Evolutionary conservation across 92 coral and sea anemone species (phyloP).

Genomic region (Zoanthus gigantus): DNA sequence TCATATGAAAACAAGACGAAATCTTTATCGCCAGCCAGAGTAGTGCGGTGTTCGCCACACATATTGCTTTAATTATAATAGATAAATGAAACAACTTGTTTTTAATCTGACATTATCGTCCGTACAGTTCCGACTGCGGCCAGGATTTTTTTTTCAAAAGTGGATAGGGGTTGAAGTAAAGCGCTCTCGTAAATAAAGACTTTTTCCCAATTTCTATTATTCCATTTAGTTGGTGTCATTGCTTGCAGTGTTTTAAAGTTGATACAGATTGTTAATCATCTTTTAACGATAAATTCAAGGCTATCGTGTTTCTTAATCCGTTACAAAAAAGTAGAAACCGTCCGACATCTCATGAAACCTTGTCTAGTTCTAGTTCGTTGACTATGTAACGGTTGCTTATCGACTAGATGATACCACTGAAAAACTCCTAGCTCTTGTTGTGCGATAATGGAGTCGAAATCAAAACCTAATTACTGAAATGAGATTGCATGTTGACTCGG

Average conservation of each 20-base stretch:
- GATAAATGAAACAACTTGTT: conserved; percentile 34
- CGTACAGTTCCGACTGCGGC: conserved; percentile 6
- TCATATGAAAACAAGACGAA: conserved; percentile 46
- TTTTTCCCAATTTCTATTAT: background rate
- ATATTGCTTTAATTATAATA: conserved; percentile 37
- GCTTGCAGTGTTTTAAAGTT: conserved; percentile 7
- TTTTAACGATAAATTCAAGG: no score
- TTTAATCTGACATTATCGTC: background rate
- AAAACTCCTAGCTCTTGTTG: no score
- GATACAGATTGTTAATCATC: no score
- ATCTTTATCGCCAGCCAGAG: conserved; percentile 36
- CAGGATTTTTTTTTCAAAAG: background rate
- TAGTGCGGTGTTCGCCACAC: conserved; percentile 3
- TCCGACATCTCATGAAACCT: no score
- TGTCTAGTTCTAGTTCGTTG: no score
- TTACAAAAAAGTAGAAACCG: no score
- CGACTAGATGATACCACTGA: no score
- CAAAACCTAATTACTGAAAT: no score
- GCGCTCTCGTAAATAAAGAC: conserved; percentile 16
- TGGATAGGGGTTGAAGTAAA: conserved; percentile 6
- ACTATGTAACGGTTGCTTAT: no score
- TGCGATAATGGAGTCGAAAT: no score
- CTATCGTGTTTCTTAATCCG: no score
- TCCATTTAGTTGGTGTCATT: background rate
- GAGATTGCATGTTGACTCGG: no score